Evolutionary conservation across 2,797 vertebrate species (phyloP).

Genomic region (Smutsia gigantea): DNA sequence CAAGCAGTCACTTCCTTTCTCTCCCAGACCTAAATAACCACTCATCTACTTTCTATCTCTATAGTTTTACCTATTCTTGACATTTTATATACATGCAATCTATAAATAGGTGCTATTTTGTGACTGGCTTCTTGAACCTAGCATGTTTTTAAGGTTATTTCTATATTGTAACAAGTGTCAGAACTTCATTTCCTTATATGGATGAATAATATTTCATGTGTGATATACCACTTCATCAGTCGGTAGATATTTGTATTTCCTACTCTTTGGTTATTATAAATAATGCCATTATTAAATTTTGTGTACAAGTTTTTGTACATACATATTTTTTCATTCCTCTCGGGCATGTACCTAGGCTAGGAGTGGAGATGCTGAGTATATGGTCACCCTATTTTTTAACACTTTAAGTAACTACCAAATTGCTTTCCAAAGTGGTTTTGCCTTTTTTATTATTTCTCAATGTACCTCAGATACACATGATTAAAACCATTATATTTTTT

Average conservation of each 20-base stretch:
- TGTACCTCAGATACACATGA: background rate
- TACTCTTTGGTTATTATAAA: background rate
- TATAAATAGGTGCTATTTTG: background rate
- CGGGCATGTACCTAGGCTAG: background rate
- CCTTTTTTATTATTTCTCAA: background rate
- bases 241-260: background rate
- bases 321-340: background rate
- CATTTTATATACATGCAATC: background rate
- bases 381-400: background rate
- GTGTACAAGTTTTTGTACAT: background rate
- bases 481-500: background rate
- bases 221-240: background rate
- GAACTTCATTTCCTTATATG: background rate
- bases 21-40: background rate
- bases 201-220: background rate
- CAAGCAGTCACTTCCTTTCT: background rate
- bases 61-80: background rate
- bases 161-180: background rate
- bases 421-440: background rate
- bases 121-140: background rate
- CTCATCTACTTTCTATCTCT: background rate
- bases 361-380: background rate
- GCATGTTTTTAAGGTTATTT: background rate
- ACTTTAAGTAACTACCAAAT: background rate
- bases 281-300: background rate